Evolutionary conservation across 2,888 invertebrate genomes (phyloP).

Genomic region (Branchipolynoe longqiensis): DNA sequence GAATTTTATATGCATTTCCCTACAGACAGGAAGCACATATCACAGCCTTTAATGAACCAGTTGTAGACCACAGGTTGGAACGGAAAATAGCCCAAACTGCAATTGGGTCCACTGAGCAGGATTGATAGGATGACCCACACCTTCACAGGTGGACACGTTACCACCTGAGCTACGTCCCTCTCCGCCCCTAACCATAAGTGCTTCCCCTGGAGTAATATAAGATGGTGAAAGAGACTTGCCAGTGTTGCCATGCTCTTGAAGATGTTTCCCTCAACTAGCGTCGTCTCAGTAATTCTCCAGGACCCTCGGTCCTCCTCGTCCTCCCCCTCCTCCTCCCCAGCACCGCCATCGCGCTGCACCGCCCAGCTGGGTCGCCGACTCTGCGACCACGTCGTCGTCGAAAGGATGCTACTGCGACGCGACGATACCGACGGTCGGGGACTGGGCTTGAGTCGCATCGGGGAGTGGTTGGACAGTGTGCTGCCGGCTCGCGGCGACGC

Average conservation of each 20-base stretch:
- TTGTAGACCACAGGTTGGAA: too few species aligned
- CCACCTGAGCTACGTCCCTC: too few species aligned
- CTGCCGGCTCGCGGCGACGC: not conserved
- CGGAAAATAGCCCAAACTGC: too few species aligned
- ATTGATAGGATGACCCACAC: too few species aligned
- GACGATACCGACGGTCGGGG: not conserved
- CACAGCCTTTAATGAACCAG: too few species aligned
- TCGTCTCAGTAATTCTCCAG: conserved; percentile 18
- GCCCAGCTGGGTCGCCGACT: not conserved
- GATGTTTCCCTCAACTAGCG: conserved; percentile 45
- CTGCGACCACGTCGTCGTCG: not conserved
- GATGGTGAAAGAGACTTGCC: conserved; percentile 30
- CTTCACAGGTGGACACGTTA: too few species aligned
- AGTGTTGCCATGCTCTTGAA: conserved; percentile 50
- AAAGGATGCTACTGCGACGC: not conserved
- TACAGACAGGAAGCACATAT: too few species aligned
- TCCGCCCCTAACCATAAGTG: too few species aligned
- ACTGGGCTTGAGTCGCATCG: not conserved
- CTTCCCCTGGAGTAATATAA: too few species aligned
- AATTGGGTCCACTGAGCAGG: too few species aligned
- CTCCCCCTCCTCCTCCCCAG: conserved; percentile 7
- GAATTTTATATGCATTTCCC: too few species aligned
- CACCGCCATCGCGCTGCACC: not conserved
- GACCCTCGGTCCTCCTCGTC: conserved; percentile 10
- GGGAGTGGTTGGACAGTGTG: not conserved